Base-by-base conservation (phyloP, 2,113 vertebrate species). In the Siniperca knerii region DNA sequence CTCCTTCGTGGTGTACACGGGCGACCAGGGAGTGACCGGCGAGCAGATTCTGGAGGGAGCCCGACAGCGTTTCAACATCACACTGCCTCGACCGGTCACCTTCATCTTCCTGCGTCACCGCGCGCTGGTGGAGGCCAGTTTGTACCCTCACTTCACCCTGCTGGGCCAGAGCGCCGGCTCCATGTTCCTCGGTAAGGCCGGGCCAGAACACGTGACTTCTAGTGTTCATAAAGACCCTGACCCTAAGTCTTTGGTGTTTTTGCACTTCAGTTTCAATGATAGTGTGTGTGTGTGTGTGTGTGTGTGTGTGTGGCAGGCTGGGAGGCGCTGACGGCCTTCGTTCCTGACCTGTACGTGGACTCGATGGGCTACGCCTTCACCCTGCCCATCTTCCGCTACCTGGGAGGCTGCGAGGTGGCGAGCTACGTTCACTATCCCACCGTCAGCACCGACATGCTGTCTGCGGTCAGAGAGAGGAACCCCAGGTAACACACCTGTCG, bases 351-450 rank as follows among this genome's bases (percentile, higher is more conserved):
- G 78, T 99, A 97, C 64, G 95, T 99, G 3, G 98, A 99, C 88
- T 99, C 98, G 0, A 98, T 98, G 98, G 98, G 98, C 8, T 99
- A 97, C 20, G 96, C 98, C 44, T 99, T 98, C 92, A 98, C 97
- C 0, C 92, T 99, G 68, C 97, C 98, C 1, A 92, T 99, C 75
- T 98, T 99, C 85, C 97, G 97, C 35, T 98, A 97, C 76, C 69
- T 99, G 57, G 98, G 97, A 11, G 96, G 95, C 1, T 98, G 98
- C 60, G 91, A 16, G 0, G 93, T 97, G 77, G 97, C 96, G 0
- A 97, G 97, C 87, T 99, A 99, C 0, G 96, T 99, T n/a, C 98
- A 99, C 90, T 99, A 99, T 62, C 98, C 98, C 62, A 98, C 98
- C 0, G 97, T 99, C 94, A 99, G 97, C 92, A 98, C 96, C 0